Percentiles rank a stretch among this genome's conserved stretches.
phyloP scores from a whole-genome alignment of 2,888 invertebrate genomes.

The Ptycholaimellus sp. region DNA sequence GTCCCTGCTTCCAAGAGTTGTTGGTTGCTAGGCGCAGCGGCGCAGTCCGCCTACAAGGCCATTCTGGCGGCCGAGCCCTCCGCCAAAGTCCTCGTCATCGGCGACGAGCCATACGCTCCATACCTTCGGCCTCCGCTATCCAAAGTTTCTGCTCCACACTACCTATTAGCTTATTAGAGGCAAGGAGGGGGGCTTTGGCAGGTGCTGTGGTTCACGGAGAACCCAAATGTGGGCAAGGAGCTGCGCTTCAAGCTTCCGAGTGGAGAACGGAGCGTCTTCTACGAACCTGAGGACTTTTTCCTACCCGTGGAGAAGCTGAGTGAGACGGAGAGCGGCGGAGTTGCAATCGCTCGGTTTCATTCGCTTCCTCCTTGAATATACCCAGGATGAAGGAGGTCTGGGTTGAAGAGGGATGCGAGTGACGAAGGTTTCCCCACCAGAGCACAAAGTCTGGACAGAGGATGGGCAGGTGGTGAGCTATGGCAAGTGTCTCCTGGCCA shows the following conservation, averaged over 20 bases:
- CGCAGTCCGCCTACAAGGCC: constrained; percentile 31
- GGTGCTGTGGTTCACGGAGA: constrained; percentile 63
- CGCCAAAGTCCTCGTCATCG: constrained; percentile 43
- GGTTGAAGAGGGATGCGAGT: no score
- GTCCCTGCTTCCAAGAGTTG: no score
- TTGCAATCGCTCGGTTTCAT: constrained; percentile 54
- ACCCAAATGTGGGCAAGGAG: constrained; percentile 33
- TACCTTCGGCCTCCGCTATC: constrained; percentile 91
- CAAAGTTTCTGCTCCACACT: no score
- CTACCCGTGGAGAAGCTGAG: constrained; percentile 36
- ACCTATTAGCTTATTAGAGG: no score
- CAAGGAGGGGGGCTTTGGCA: no score
- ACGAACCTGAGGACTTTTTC: constrained; percentile 61
- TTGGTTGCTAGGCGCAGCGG: constrained; percentile 33
- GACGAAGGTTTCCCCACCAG: constrained; percentile 4
- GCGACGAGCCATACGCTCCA: constrained; percentile 54
- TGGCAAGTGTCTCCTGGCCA: constrained; percentile 67
- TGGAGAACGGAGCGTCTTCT: constrained; percentile 45
- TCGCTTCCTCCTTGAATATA: no score
- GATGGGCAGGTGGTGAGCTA: constrained; percentile 49
- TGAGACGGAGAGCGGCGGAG: constrained; percentile 48
- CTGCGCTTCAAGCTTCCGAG: constrained; percentile 73
- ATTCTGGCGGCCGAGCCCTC: constrained; percentile 30
- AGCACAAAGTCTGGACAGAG: constrained; percentile 38
- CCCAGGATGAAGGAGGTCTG: no score